phyloP scores from a whole-genome alignment of 2,888 invertebrate genomes.

The Cistogaster globosa region DNA sequence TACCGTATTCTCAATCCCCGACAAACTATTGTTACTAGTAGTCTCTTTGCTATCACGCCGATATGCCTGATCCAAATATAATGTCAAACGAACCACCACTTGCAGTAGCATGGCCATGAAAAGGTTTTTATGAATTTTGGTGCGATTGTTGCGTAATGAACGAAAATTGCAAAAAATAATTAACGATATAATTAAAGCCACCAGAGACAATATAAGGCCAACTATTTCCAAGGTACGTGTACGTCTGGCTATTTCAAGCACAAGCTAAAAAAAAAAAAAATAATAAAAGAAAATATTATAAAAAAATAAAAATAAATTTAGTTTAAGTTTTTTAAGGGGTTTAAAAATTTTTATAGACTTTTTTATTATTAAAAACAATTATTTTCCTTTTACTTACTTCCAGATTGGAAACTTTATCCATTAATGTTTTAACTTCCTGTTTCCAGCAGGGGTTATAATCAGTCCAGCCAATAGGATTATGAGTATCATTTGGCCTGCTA shows the following conservation, averaged over 20 bases:
- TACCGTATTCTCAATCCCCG: slow-evolving; percentile 88
- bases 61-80: slow-evolving; percentile 90
- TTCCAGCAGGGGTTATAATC: slow-evolving; percentile 92
- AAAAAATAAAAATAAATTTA: too few relatives aligned
- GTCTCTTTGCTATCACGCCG: slow-evolving; percentile 80
- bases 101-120: slow-evolving; percentile 92
- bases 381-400: slow-evolving; percentile 80
- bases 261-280: slow-evolving; percentile 83
- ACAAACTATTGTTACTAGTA: slow-evolving; percentile 78
- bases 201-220: slow-evolving; percentile 91
- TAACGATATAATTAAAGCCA: slow-evolving; percentile 89
- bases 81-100: slow-evolving; percentile 88
- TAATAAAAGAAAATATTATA: neutral
- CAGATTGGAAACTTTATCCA: slow-evolving; percentile 83
- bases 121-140: slow-evolving; percentile 92
- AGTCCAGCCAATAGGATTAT: slow-evolving; percentile 87
- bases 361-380: too few relatives aligned
- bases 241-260: slow-evolving; percentile 87
- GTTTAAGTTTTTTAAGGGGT: too few relatives aligned
- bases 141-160: slow-evolving; percentile 90
- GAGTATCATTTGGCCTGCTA: slow-evolving; percentile 83
- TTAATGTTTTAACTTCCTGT: slow-evolving; percentile 87
- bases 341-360: too few relatives aligned
- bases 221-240: slow-evolving; percentile 91
- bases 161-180: slow-evolving; percentile 92